Evolutionary conservation across 2,113 vertebrate genomes (phyloP).

Genomic region (Marmota monax): DNA sequence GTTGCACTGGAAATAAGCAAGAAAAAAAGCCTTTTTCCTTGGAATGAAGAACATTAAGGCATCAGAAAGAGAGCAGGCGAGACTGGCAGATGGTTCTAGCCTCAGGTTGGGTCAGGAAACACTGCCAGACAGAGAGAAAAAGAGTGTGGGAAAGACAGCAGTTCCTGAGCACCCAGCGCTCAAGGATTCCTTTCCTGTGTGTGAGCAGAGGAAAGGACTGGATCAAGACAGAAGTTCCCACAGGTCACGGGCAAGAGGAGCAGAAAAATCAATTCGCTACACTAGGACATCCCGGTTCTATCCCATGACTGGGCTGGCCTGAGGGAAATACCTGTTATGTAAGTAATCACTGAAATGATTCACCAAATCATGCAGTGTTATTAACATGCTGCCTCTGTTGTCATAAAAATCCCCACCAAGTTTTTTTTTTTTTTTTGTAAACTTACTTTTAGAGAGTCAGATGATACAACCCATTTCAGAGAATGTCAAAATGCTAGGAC

Average conservation of each 20-base stretch:
- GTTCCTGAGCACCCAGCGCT: background rate
- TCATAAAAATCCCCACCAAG: conserved; percentile 59
- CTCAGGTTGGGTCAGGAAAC: background rate
- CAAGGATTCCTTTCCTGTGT: conserved; percentile 20
- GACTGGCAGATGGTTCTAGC: background rate
- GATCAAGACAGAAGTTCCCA: conserved; percentile 63
- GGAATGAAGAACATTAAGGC: background rate
- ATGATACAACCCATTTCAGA: conserved; percentile 29
- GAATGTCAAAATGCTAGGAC: background rate
- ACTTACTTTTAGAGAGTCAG: conserved; percentile 68
- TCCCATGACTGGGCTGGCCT: conserved; percentile 68
- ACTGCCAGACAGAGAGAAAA: conserved; percentile 21
- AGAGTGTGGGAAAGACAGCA: conserved; percentile 26
- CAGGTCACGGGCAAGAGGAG: conserved; percentile 14
- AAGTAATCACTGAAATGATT: conserved; percentile 69
- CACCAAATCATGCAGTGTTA: conserved; percentile 40
- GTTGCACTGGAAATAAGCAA: background rate
- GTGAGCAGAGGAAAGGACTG: conserved; percentile 36
- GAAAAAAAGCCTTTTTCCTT: background rate
- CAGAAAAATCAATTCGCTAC: conserved; percentile 72
- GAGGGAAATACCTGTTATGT: conserved; percentile 73
- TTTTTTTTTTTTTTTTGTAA: conserved; percentile 27
- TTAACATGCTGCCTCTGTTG: conserved; percentile 58
- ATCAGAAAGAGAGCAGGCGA: background rate
- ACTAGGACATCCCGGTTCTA: conserved; percentile 62